These are phyloP conservation scores for Plutella xylostella DNA, from an alignment of 2,888 invertebrate genomes.

Conservation along the genomic window DNA sequence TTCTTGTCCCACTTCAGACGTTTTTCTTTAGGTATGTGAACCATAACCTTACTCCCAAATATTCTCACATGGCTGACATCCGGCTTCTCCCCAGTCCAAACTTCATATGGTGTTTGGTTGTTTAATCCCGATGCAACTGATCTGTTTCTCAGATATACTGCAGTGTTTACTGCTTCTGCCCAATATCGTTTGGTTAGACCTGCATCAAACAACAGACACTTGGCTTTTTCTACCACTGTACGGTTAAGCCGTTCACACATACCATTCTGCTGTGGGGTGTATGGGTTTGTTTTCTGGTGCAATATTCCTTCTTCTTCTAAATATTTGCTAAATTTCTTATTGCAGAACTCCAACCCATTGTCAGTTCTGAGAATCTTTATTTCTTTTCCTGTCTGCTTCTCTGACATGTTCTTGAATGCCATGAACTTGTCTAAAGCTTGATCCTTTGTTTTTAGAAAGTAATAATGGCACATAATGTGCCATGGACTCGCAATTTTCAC, in stretches of 20 bases:
- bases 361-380: slow-evolving; percentile 15
- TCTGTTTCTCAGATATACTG: slow-evolving; percentile 9
- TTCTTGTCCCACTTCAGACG: slow-evolving; percentile 22
- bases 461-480: too few relatives aligned
- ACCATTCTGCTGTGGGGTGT: too few relatives aligned
- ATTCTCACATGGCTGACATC: not conserved
- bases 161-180: slow-evolving; percentile 10
- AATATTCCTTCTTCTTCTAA: slow-evolving; percentile 14
- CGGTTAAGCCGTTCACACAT: too few relatives aligned
- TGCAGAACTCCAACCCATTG: slow-evolving; percentile 16
- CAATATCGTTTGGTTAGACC: slow-evolving; percentile 6
- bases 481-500: too few relatives aligned
- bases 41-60: not conserved
- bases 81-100: not conserved
- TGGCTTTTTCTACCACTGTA: too few relatives aligned
- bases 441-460: too few relatives aligned
- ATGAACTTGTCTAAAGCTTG: too few relatives aligned
- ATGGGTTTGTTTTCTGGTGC: too few relatives aligned
- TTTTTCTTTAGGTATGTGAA: slow-evolving; percentile 24
- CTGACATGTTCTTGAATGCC: slow-evolving; percentile 9
- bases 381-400: slow-evolving; percentile 15
- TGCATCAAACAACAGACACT: too few relatives aligned
- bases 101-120: not conserved
- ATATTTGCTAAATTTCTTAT: not conserved
- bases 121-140: not conserved